phyloP scores from a whole-genome alignment of 2,113 vertebrate genomes.

The Channa argus region DNA sequence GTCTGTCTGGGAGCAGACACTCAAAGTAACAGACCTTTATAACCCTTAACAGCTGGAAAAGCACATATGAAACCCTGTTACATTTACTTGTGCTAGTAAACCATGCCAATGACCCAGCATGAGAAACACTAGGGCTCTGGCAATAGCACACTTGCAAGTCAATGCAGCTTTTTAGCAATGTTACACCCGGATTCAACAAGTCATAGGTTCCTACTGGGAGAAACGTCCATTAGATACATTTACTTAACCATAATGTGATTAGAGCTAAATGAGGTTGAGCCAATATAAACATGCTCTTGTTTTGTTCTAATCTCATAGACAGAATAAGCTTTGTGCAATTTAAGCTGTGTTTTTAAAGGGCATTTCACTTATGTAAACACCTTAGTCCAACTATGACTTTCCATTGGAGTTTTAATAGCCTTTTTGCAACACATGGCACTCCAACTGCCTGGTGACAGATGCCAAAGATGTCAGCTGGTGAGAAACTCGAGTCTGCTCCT shows the following conservation, averaged over 20 bases:
- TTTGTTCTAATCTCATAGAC: constrained; percentile 14
- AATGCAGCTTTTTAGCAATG: constrained; percentile 22
- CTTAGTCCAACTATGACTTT: constrained; percentile 22
- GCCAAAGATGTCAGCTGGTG: constrained; percentile 30
- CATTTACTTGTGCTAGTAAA: constrained; percentile 21
- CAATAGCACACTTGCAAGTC: constrained; percentile 3
- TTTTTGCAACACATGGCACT: background rate
- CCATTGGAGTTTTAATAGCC: background rate
- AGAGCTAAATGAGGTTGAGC: constrained; percentile 22
- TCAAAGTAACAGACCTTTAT: constrained; percentile 11
- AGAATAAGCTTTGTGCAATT: constrained; percentile 12
- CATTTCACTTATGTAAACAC: constrained; percentile 21
- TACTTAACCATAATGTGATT: constrained; percentile 40
- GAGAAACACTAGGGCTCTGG: constrained; percentile 28
- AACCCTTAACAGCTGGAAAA: constrained; percentile 6
- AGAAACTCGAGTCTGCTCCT: constrained; percentile 3
- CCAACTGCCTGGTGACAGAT: constrained; percentile 1
- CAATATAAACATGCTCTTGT: constrained; percentile 28
- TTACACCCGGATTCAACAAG: constrained; percentile 45
- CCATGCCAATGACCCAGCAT: constrained; percentile 12
- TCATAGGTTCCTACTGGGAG: constrained; percentile 29
- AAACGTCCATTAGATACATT: constrained; percentile 38
- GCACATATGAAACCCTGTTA: constrained; percentile 17
- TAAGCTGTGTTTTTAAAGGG: constrained; percentile 13
- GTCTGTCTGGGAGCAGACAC: constrained; percentile 9